phyloP scores from a whole-genome alignment of 2,113 vertebrate species.

The Sinosuthora webbiana region DNA sequence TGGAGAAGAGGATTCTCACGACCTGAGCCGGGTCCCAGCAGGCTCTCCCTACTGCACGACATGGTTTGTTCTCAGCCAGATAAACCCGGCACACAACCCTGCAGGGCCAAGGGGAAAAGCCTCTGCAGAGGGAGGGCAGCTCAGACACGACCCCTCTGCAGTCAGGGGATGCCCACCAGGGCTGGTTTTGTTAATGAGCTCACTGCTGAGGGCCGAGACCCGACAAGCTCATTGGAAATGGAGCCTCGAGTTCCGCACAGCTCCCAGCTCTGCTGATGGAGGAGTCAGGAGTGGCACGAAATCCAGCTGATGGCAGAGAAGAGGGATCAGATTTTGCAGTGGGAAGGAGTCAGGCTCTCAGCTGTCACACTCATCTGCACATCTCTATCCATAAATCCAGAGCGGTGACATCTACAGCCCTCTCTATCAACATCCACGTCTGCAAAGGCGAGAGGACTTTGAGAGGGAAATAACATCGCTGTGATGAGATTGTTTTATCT shows the following conservation, averaged over 20 bases:
- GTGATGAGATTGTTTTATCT: slow-evolving; percentile 41
- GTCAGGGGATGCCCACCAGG: background rate
- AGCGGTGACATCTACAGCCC: background rate
- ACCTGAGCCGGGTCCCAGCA: background rate
- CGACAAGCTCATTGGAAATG: background rate
- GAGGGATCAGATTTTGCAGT: background rate
- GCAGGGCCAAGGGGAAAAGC: background rate
- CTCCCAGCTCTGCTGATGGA: background rate
- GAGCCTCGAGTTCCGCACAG: background rate
- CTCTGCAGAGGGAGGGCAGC: background rate
- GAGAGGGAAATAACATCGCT: background rate
- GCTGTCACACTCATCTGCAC: background rate
- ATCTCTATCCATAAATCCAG: slow-evolving; percentile 12
- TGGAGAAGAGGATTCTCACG: background rate
- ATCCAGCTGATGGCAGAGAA: background rate
- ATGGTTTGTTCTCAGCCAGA: rapidly evolving
- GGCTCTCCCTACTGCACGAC: background rate
- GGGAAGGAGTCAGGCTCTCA: background rate
- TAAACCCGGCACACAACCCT: background rate
- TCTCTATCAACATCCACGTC: background rate
- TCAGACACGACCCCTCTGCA: background rate
- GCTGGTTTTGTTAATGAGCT: background rate
- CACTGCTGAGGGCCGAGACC: background rate
- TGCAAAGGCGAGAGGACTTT: background rate
- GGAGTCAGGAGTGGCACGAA: background rate